These are phyloP conservation scores for Cynopterus sphinx DNA, from an alignment of 2,797 vertebrate species.

Conservation along the genomic window DNA sequence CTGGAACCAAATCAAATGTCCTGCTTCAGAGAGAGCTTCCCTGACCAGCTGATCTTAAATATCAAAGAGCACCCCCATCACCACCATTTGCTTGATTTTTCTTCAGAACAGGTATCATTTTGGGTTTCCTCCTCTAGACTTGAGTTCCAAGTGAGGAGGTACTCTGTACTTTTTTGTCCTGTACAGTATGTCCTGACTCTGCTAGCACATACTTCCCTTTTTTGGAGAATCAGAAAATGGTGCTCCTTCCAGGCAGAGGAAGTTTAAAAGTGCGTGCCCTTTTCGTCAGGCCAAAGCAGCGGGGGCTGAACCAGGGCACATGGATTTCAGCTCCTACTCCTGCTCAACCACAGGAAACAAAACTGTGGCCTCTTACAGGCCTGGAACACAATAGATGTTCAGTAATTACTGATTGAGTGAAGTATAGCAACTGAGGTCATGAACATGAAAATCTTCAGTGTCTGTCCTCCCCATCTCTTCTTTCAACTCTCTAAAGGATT, in stretches of 20 bases:
- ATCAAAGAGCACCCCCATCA: background rate
- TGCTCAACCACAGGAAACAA: background rate
- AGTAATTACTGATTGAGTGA: background rate
- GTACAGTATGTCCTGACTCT: background rate
- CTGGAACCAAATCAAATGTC: background rate
- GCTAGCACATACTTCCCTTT: background rate
- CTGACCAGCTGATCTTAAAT: background rate
- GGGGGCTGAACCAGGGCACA: background rate
- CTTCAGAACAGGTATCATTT: background rate
- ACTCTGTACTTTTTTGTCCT: background rate
- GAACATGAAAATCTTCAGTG: background rate
- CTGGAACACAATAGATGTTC: background rate
- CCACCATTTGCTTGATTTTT: background rate
- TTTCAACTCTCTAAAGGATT: slow-evolving; percentile 49
- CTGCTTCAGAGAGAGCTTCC: background rate
- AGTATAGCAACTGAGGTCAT: background rate
- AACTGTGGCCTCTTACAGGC: background rate
- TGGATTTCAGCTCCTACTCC: background rate
- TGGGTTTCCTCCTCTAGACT: background rate
- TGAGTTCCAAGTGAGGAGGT: background rate
- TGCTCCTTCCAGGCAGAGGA: background rate
- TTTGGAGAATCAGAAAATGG: background rate
- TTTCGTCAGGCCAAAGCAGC: background rate
- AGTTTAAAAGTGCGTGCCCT: background rate
- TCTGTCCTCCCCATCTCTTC: background rate